These are phyloP conservation scores for Papilio gigon DNA, from an alignment of 2,888 invertebrate genomes.

Conservation along the genomic window DNA sequence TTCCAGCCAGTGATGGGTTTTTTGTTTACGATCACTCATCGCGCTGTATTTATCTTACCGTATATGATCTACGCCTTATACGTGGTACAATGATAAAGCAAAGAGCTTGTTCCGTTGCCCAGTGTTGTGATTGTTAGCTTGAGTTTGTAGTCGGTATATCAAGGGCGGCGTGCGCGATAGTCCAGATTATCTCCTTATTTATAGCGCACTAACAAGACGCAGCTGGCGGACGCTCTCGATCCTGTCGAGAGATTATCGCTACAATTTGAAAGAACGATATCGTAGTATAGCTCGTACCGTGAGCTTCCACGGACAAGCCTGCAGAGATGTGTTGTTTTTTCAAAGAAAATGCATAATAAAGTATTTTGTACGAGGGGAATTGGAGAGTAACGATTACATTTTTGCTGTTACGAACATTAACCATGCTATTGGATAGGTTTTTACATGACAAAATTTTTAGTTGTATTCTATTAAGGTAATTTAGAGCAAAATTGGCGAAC, in stretches of 20 bases:
- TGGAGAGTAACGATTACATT: too few species aligned
- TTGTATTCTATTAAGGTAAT: too few species aligned
- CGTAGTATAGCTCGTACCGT: background rate
- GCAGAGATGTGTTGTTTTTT: background rate
- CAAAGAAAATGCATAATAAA: too few species aligned
- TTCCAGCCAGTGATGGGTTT: background rate
- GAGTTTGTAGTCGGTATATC: conserved; percentile 12
- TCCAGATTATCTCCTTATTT: conserved; percentile 71
- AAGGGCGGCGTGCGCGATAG: conserved; percentile 24
- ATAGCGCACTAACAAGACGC: conserved; percentile 71
- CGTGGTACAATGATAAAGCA: background rate
- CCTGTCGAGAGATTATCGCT: conserved; percentile 50
- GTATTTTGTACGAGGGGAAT: too few species aligned
- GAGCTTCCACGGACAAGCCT: background rate
- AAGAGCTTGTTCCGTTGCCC: conserved; percentile 8
- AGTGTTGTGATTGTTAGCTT: conserved; percentile 14
- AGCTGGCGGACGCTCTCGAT: conserved; percentile 46
- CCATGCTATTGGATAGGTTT: too few species aligned
- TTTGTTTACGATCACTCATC: background rate
- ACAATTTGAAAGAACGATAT: conserved; percentile 29
- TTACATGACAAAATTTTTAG: too few species aligned
- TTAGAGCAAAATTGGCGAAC: too few species aligned
- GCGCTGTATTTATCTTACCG: background rate
- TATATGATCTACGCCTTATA: background rate
- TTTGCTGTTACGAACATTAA: too few species aligned